Base-by-base conservation (phyloP, 2,113 vertebrate genomes). In the Sakesphorus luctuosus region DNA sequence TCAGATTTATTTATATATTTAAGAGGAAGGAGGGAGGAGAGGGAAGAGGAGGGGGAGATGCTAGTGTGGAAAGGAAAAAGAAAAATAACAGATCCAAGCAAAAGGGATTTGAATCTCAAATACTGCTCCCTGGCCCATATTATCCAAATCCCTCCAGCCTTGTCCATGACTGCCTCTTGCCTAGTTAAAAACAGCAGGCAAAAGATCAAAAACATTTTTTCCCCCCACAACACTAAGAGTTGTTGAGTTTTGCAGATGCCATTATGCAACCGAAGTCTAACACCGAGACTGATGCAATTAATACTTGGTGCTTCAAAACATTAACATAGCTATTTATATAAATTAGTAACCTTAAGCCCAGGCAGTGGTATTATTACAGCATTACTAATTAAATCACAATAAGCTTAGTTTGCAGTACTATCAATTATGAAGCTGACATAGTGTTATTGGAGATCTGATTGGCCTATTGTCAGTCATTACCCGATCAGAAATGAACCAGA, bases 1-100 rank as follows among this genome's bases (percentile, higher is more conserved):
- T 97, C 87, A 49, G 92, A 96, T 96, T 96, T 97, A 97, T 97
- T 97, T 97, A 97, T 97, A 97, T 97, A 96, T 97, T 96, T 96
- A 92, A 93, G 85, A 69, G 71, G 94, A 95, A 91, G 81, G 75
- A 93, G 68, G 83, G 80, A 94, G 87, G 65, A 94, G 74, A 87
- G 79, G 75, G 89, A 93, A 86, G 47, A 65, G 87, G 90, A 78
- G 95, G 77, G 90, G 65, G 89, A 92, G 72, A 94, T 84, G 77
- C 68, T 92, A 0, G 0, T 87, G 76, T 93, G 84, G 72, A 90
- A 95, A 86, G 43, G 72, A 95, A 87, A 83, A 91, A 95, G 89
- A 89, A 95, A 93, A 96, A 94, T 75, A 96, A 94, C 84, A 95
- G 84, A 95, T 94, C 76, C 93, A 96, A 96, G 96, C 61, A 93